Base-by-base conservation (phyloP, 2,888 invertebrate species). In the Teleogryllus oceanicus region DNA sequence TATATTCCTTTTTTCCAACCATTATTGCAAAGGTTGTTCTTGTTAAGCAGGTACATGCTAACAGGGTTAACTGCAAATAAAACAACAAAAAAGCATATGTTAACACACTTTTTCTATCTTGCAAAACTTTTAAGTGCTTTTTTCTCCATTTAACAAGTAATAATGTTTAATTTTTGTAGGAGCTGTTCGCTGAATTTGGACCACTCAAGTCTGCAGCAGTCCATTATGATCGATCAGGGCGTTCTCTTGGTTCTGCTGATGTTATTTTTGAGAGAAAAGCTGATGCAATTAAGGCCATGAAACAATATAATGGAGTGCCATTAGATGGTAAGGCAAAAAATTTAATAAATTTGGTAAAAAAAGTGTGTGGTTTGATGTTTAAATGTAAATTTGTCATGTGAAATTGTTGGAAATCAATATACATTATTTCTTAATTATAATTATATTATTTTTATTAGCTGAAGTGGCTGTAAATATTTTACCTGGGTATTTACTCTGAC, bases 251-350 rank as follows among this genome's bases (percentile, higher is more conserved):
- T 81, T 97, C 98, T 83, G 99, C 98, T 80, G 98, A 99, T 90
- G 97, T 99, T 24, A 93, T 98, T 82, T 99, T 97, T 88, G 97
- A 97, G 85, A 91, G 97, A 85, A 91, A 94, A 86, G 91, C 93
- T 81, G 98, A 98, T 90, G 98, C 98, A n/a, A 91, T 96, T 77
- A 95, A 95, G 87, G 96, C 98, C 16, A 94, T 98, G 93, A 97
- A 97, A 88, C 97, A 98, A 87, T 99, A 99, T 87, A 97, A 99
- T 88, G 97, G 97, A 83, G 97, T 99, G 76, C 98, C 98, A 50
- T 89, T 99, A 80, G 98, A 99, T 90, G 98, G 98, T 87, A 86
- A 85, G 37, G 8, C 37, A 37, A 8, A 37, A 37, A 37, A 85
- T 83, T 49, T 49, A 75, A 74, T n/a, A n/a, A 20, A 11, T 24